Base-by-base conservation (phyloP, 1,140 invertebrate species). In the Diabrotica virgifera region DNA sequence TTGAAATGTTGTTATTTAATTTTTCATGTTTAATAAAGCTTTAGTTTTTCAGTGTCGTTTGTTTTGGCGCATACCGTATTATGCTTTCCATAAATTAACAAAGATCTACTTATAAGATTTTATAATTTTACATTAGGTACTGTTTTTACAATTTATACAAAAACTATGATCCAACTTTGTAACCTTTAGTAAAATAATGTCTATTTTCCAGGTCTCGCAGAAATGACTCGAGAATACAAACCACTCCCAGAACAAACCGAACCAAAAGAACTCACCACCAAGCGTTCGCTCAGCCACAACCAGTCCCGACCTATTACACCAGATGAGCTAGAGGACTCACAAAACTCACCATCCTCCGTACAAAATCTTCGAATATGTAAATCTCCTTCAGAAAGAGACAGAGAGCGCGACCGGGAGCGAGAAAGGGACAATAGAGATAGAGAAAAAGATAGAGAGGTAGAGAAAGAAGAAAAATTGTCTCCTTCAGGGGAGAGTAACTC, bases 211-310 rank as follows among this genome's bases (percentile, higher is more conserved):
- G 93, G 94, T 75, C 83, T 96, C 74, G 92, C 93, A 79, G 93
- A 95, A 82, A 94, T 93, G 90, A 93, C 90, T 73, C 59, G 70
- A n/a, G 73, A 74, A 64, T 77, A 74, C 59, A 76, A 76, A 67
- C 70, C 70, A 51, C 73, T 76, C 67, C 72, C 71, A 14, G 77
- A 79, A 68, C 77, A 79, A 65, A 74, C 68, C 24, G 77, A 79
- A 70, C 76, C 76, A n/a, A 77, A 75, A 54, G 77, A 79, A 67
- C 65, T 79, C 50, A 72, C 74, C 0, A 76, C 55, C 54, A 69
- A 74, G 50, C 63, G 70, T 51, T 70, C 68, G 57, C 67, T 24
- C n/a, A 24, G 24, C 24, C 24, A 24, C 24, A 50, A 14, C 12
- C 59, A 50, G 12, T 51, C 46, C 11, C 59, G 35, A 59, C 38